Evolutionary conservation across 1,140 invertebrate genomes (phyloP).

Genomic region (Pemphigus obesinymphae): DNA sequence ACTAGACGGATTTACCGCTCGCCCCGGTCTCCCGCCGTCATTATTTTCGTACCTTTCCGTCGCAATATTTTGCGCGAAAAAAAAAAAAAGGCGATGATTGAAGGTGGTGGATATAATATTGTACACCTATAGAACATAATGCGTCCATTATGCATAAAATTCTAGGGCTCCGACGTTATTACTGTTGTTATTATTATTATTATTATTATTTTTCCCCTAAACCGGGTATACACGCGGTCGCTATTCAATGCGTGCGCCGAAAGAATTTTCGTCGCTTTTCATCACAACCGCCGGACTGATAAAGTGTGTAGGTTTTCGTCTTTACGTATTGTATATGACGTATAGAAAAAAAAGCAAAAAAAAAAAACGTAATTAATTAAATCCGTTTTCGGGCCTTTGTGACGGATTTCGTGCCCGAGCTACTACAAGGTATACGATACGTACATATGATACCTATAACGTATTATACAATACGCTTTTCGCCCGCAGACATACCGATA

Average conservation of each 20-base stretch:
- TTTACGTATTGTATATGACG: neutral
- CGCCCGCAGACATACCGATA: no score
- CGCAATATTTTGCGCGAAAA: no score
- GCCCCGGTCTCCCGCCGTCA: neutral
- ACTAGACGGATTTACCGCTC: neutral
- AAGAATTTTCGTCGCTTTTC: conserved; percentile 1
- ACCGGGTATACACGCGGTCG: no score
- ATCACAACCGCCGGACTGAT: neutral
- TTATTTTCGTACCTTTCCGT: neutral
- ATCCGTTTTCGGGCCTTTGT: neutral
- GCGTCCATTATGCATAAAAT: neutral
- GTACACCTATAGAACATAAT: neutral
- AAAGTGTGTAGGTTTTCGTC: neutral
- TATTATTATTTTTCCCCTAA: neutral
- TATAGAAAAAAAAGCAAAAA: neutral
- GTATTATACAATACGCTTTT: no score
- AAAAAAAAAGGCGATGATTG: neutral
- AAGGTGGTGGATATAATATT: neutral
- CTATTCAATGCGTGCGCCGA: neutral
- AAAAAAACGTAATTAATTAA: conserved; percentile 23
- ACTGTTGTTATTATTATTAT: conserved; percentile 10
- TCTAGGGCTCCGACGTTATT: neutral
- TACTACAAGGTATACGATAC: no score
- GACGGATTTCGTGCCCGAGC: neutral
- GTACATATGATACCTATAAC: no score